Evolutionary conservation across 2,797 vertebrate species (phyloP), one percentile per base, ranked within the genome.

Genomic region (Labeo calbasu): DNA sequence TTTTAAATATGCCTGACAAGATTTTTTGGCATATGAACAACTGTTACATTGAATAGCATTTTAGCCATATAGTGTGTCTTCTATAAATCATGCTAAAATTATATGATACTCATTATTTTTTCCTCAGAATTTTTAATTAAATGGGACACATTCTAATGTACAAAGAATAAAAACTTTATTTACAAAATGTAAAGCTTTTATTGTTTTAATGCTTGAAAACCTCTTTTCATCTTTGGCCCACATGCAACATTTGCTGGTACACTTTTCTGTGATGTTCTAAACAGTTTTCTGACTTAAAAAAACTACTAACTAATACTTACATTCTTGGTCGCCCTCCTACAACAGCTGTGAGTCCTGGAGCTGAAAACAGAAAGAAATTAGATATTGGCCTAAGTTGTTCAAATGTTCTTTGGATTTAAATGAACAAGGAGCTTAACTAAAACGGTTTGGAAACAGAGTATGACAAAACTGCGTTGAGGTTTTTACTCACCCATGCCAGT

Each of bases 401-500:
- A 55, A 55, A 40, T 57, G 28, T 55, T 40, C 48, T 80, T 53
- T 19, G 36, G 48, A 2, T 11, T 79, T 32, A 17, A 40, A 51
- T 68, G 50, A n/a, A 80, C 19, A 8, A 19, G 28, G 57, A 79
- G 40, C 28, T 57, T 53, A 75, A 75, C 72, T 32, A 40, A 4
- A 55, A 19, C 36, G 28, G 19, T 40, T 75, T 55, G 50, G 72
- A 75, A 36, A 75, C 72, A 68, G 32, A 69, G 17, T 65, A 28
- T 48, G 11, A 23, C 21, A 51, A 65, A 17, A 46, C 1, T 23
- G 5, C 11, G 12, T n/a, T 69, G 19, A 40, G 32, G 15, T 51
- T 70, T 63, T 23, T 75, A 88, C 88, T 84, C 94, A 97, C 96
- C 96, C 96, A 97, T 97, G 93, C 96, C 95, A 10, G 96, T 97